These are phyloP conservation scores for Cardinalis cardinalis DNA, from an alignment of 2,113 vertebrate genomes.

Conservation along the genomic window DNA sequence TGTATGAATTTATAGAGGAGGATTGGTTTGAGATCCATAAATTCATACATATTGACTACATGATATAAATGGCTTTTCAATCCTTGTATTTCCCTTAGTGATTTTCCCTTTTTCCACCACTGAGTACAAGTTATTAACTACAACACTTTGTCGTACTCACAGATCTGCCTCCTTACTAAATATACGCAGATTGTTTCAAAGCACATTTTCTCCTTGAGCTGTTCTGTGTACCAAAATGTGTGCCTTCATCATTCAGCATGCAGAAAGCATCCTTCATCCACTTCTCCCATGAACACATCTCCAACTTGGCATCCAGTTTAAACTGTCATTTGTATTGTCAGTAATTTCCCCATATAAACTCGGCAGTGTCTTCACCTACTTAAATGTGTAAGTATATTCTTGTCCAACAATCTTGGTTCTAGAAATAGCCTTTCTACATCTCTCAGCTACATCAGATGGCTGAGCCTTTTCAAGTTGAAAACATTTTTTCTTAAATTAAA, in stretches of 20 bases:
- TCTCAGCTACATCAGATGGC: background rate
- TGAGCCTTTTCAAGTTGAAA: background rate
- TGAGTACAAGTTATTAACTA: background rate
- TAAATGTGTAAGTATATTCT: constrained; percentile 10
- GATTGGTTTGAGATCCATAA: background rate
- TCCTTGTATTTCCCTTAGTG: background rate
- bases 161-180: background rate
- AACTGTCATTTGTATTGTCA: constrained; percentile 14
- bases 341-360: background rate
- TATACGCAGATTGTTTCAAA: background rate
- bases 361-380: constrained; percentile 5
- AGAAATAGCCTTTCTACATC: constrained; percentile 20
- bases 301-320: background rate
- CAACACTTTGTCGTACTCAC: background rate
- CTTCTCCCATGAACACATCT: background rate
- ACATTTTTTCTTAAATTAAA: background rate
- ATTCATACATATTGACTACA: background rate
- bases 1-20: background rate
- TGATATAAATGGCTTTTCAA: background rate
- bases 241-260: background rate
- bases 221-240: background rate
- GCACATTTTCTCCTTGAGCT: background rate
- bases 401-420: background rate
- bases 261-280: background rate
- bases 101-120: background rate